These are phyloP conservation scores for Rallus limicola DNA, from an alignment of 2,113 vertebrate genomes.

Conservation along the genomic window DNA sequence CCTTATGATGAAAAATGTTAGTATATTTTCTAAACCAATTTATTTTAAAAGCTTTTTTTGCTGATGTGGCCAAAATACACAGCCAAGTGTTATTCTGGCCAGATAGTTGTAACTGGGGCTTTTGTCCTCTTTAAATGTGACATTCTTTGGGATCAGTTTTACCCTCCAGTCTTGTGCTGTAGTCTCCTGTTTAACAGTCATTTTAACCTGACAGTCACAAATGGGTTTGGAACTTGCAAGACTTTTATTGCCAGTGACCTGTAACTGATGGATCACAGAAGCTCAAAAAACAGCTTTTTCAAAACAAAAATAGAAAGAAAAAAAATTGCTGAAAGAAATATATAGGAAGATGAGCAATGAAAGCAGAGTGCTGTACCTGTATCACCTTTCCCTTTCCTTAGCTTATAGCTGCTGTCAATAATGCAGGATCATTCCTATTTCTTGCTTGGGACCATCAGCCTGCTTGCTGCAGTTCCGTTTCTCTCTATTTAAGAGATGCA, in stretches of 20 bases:
- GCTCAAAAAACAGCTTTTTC: not conserved
- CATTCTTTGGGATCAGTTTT: not conserved
- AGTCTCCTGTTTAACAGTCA: not conserved
- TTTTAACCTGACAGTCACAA: slow-evolving; percentile 3
- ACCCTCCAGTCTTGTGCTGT: not conserved
- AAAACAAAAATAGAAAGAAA: not conserved
- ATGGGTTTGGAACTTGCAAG: not conserved
- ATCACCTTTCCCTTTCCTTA: not conserved
- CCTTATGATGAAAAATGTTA: not conserved
- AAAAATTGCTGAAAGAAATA: not conserved
- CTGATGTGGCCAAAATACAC: not conserved
- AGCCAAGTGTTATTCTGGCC: not conserved
- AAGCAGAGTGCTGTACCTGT: not conserved
- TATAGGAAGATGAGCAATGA: not conserved
- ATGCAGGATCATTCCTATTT: not conserved
- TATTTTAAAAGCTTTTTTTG: not conserved
- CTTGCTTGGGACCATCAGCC: not conserved
- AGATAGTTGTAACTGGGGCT: not conserved
- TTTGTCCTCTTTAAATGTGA: not conserved
- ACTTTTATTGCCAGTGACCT: not conserved
- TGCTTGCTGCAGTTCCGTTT: not conserved
- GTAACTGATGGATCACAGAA: not conserved
- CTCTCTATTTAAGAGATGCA: not conserved
- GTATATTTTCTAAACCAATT: not conserved
- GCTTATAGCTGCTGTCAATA: not conserved